phyloP scores from a whole-genome alignment of 2,888 invertebrate genomes.

The Chymomyza fuscimana region DNA sequence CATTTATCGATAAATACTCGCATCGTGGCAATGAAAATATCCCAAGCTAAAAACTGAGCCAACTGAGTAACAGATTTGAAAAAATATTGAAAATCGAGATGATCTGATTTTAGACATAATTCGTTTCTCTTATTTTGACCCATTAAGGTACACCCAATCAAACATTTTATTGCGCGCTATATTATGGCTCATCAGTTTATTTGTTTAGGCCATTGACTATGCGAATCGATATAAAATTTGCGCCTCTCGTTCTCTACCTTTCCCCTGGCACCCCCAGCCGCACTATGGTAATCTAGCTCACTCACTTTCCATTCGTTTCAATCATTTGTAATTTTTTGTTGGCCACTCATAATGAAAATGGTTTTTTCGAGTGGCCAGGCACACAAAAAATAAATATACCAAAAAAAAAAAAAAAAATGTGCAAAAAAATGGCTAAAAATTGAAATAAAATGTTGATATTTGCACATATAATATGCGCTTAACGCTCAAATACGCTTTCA shows the following conservation, averaged over 20 bases:
- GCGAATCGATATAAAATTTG: conserved; percentile 67
- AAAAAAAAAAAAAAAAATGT: conserved; percentile 57
- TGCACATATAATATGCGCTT: conserved; percentile 72
- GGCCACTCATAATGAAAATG: conserved; percentile 70
- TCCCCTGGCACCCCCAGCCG: not conserved
- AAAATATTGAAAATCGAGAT: no score
- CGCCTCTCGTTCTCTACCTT: conserved; percentile 29
- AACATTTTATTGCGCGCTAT: conserved; percentile 64
- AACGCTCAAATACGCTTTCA: conserved; percentile 75
- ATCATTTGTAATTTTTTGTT: conserved; percentile 23
- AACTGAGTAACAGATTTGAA: no score
- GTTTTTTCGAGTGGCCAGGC: conserved; percentile 58
- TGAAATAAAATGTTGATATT: conserved; percentile 55
- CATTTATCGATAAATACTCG: no score
- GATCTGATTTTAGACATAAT: no score
- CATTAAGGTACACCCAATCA: conserved; percentile 14
- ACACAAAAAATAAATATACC: not conserved
- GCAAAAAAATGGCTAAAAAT: conserved; percentile 53
- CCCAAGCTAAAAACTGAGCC: no score
- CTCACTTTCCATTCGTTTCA: conserved; percentile 14
- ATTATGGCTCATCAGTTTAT: conserved; percentile 73
- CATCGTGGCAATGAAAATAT: no score
- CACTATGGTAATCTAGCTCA: conserved; percentile 24
- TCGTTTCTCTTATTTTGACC: no score
- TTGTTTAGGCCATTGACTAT: conserved; percentile 69